Evolutionary conservation across 1,140 invertebrate genomes (phyloP), one percentile per base, ranked within the genome.

Genomic region (Sweltsa coloradensis): DNA sequence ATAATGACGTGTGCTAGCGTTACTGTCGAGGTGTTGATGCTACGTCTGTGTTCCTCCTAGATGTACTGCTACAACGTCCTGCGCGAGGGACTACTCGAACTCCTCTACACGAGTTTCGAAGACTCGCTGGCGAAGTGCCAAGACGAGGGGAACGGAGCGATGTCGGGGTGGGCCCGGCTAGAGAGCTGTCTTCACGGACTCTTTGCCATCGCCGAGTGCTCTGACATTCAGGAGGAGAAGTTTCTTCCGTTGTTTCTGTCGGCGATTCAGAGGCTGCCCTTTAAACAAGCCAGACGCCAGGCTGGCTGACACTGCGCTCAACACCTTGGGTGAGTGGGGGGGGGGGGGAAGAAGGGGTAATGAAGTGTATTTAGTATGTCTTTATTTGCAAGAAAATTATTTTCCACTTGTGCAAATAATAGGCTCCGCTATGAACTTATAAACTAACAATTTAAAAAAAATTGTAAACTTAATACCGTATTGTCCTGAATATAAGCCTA

Each of bases 151-250:
- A 58, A 24, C 46, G 13, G 24, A 16, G 22, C 25, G 22, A 42
- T 48, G 56, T 34, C 55, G n/a, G 57, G 5, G 60, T 82, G 81
- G 74, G 75, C 78, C 51, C 71, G 74, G 14, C 62, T 86, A 5
- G 87, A 95, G 60, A 81, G 85, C 2, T 79, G 81, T 34, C 72
- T 94, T 51, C 88, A 85, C 67, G 83, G 85, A 29, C 86, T 89
- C 60, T 72, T 75, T 37, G 81, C 89, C 19, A 67, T 93, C 4
- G 79, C 85, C 1, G 88, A 91, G 60, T 78, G 74, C 50, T 75
- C 86, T 14, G 76, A 75, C 29, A 60, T 68, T 19, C 69, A 78
- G 36, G 81, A 85, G 56, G 60, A 65, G 2, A 62, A 67, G 2
- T 76, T 78, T 50, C 64, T 85, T 51, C 75, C 79, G 3, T 71